phyloP scores from a whole-genome alignment of 2,888 invertebrate species.

The Drosophila parthenogenetica region DNA sequence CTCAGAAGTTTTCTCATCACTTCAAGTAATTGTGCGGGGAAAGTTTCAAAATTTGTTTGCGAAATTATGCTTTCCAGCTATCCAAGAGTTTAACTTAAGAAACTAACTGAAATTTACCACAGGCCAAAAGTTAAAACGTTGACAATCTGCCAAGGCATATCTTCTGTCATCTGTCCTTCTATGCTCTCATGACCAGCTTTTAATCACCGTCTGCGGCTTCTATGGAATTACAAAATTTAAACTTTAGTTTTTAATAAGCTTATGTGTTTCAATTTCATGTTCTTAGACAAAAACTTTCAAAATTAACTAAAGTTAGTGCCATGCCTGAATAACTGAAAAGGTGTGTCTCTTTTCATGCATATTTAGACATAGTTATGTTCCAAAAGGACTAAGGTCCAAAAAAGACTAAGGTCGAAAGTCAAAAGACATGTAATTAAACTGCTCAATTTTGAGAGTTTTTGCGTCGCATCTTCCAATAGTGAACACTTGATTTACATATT shows the following conservation, averaged over 20 bases:
- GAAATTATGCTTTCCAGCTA: constrained; percentile 48
- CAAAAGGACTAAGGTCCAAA: background rate
- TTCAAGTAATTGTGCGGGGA: constrained; percentile 67
- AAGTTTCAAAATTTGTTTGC: constrained; percentile 66
- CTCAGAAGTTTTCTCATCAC: constrained; percentile 68
- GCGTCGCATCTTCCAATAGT: background rate
- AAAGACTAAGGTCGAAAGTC: background rate
- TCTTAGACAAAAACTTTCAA: constrained; percentile 31
- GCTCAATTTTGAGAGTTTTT: background rate
- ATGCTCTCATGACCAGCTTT: constrained; percentile 3
- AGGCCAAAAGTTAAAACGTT: constrained; percentile 54
- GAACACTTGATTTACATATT: background rate
- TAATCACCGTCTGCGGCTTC: constrained; percentile 37
- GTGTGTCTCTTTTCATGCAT: constrained; percentile 22
- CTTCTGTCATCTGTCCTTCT: background rate
- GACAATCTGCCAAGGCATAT: constrained; percentile 57
- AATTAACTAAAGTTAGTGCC: constrained; percentile 45
- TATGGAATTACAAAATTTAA: constrained; percentile 47
- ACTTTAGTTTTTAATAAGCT: constrained; percentile 66
- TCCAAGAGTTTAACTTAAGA: constrained; percentile 22
- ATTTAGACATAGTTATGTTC: constrained; percentile 32
- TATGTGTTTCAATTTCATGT: constrained; percentile 43
- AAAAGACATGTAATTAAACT: background rate
- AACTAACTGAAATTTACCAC: constrained; percentile 37
- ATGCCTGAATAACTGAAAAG: constrained; percentile 6